Base-by-base conservation (phyloP, 1,140 invertebrate species). In the Ooceraea biroi region DNA sequence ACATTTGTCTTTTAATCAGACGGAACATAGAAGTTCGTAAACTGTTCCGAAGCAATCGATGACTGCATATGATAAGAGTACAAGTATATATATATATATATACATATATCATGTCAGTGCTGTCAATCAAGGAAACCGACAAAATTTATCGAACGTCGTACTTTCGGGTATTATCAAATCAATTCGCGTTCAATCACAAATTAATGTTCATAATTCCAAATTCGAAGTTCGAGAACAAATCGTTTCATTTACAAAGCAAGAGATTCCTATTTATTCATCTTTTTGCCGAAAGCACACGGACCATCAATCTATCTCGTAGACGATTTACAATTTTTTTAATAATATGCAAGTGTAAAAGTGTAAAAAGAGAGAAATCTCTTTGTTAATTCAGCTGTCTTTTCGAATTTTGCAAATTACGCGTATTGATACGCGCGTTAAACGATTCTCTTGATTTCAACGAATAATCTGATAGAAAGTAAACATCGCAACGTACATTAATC, bases 1-100 rank as follows among this genome's bases (percentile, higher is more conserved):
- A 61, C 8, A 73, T 74, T 82, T 22, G 8, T 61, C 12, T 82
- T 73, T 61, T 73, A 73, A 46, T 69, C 30, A 52, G 25, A 7
- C 25, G 30, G 22, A 57, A 77, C 60, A 41, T 0, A 22, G 22
- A 80, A 57, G 11, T 44, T 55, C 36, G 11, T 46, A 69, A 63
- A 55, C 68, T 55, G 10, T 44, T 36, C 41, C 12, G 14, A 72
- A 57, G 14, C 36, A 19, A 80, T 71, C 27, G 25, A 80, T 69
- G n/a, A n/a, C n/a, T n/a, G 22, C 12, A 30, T 44, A 36, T 71
- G 76, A 80, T 80, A 80, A 80, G 65, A 78, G 0, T 44, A 46
- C 50, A 80, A 71, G 25, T 80, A 17, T 68, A 27, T n/a, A n/a
- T n/a, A n/a, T n/a, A n/a, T n/a, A n/a, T n/a, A n/a, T n/a, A n/a